Conservation (phyloP, 2,797 vertebrate genomes). For the Sternotherus odoratus region DNA sequence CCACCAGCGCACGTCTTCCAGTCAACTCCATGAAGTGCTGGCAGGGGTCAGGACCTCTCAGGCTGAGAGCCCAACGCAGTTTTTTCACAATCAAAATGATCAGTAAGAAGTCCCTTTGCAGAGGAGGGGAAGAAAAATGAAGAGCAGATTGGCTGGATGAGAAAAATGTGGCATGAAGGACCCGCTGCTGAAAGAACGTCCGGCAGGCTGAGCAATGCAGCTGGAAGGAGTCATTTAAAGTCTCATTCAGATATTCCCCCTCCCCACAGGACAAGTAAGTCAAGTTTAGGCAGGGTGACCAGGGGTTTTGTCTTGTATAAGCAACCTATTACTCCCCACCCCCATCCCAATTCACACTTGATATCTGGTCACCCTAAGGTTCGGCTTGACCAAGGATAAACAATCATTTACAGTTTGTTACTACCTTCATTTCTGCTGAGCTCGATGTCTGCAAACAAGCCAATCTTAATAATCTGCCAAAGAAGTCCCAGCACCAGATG, state of each 20-base stretch:
- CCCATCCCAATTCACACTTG: background rate
- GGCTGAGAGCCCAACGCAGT: background rate
- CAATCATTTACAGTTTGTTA: constrained; percentile 52
- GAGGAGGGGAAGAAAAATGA: background rate
- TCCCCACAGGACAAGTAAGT: background rate
- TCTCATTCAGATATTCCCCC: background rate
- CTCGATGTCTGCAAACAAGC: constrained; percentile 94
- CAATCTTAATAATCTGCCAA: constrained; percentile 98
- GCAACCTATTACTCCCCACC: background rate
- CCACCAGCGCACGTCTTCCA: background rate
- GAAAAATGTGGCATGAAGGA: background rate
- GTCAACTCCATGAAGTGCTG: background rate
- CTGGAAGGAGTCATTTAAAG: background rate
- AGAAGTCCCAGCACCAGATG: constrained; percentile 95
- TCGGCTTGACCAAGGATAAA: background rate
- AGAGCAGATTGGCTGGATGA: background rate
- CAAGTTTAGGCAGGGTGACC: background rate
- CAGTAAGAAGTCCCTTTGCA: background rate
- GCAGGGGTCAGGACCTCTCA: background rate
- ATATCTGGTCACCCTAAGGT: background rate
- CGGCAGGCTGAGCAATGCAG: no score
- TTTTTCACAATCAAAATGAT: background rate
- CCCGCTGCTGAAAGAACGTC: background rate
- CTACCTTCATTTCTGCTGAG: constrained; percentile 97
- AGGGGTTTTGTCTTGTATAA: background rate